Conservation (phyloP, 1,140 invertebrate species). For the Stegodyphus mimosarum region DNA sequence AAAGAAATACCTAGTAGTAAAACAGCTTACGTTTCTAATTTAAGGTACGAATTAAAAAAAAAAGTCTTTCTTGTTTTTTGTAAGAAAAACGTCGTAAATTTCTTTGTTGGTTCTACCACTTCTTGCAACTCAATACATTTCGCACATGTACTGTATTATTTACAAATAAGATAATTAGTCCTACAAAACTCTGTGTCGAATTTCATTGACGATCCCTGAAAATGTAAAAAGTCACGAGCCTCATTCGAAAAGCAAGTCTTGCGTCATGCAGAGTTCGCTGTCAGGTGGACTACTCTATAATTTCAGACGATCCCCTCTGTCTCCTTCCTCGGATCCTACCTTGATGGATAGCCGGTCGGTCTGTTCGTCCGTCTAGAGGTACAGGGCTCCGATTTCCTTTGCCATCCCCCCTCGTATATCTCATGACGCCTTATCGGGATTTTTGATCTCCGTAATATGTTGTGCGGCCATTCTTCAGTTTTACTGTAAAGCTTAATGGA, state of each 20-base stretch:
- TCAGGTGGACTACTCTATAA: conserved; percentile 37
- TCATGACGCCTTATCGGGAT: too few relatives aligned
- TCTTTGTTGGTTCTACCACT: not conserved
- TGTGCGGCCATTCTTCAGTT: too few relatives aligned
- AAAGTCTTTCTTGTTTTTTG: not conserved
- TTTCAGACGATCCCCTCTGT: not conserved
- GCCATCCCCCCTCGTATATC: too few relatives aligned
- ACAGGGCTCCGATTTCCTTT: too few relatives aligned
- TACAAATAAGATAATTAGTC: not conserved
- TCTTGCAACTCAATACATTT: not conserved
- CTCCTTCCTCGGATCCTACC: too few relatives aligned
- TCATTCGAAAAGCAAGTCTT: conserved; percentile 13
- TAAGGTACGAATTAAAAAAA: too few relatives aligned
- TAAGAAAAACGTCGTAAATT: not conserved
- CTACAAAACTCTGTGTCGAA: not conserved
- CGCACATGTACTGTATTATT: not conserved
- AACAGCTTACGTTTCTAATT: too few relatives aligned
- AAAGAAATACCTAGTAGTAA: too few relatives aligned
- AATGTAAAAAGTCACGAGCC: conserved; percentile 24
- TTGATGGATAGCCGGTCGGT: too few relatives aligned
- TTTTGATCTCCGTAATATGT: too few relatives aligned
- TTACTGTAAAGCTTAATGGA: too few relatives aligned
- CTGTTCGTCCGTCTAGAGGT: too few relatives aligned
- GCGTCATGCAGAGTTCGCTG: conserved; percentile 33
- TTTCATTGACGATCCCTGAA: not conserved